A percentile compares a stretch with the other conserved stretches of the same genome.
Evolutionary conservation across 2,797 vertebrate species (phyloP).

Genomic region (Pseudocheirus occidentalis): DNA sequence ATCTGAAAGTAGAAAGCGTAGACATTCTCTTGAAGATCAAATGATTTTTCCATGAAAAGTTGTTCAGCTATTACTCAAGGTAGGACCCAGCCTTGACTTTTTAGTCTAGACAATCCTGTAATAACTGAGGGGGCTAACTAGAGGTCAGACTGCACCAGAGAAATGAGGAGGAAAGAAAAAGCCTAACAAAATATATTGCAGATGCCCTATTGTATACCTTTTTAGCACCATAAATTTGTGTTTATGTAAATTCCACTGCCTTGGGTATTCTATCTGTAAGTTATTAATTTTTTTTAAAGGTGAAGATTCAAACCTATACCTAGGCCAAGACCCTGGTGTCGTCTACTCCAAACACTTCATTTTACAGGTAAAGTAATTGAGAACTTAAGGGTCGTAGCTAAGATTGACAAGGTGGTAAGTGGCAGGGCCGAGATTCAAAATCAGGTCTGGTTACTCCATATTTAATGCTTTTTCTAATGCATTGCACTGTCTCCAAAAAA

Average conservation of each 20-base stretch:
- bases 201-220: neutral
- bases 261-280: neutral
- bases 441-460: neutral
- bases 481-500: neutral
- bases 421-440: neutral
- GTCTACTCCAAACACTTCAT: neutral
- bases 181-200: neutral
- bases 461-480: neutral
- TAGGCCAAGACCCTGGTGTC: neutral
- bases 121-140: neutral
- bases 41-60: neutral
- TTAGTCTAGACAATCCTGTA: neutral
- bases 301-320: neutral
- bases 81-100: neutral
- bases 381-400: neutral
- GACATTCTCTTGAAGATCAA: neutral
- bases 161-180: neutral
- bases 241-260: neutral
- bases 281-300: neutral
- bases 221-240: neutral
- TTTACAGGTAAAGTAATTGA: neutral
- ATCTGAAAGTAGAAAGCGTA: neutral
- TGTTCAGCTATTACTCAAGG: neutral
- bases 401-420: neutral
- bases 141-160: neutral